Evolutionary conservation across 2,113 vertebrate genomes (phyloP).

Genomic region (Gavialis gangeticus): DNA sequence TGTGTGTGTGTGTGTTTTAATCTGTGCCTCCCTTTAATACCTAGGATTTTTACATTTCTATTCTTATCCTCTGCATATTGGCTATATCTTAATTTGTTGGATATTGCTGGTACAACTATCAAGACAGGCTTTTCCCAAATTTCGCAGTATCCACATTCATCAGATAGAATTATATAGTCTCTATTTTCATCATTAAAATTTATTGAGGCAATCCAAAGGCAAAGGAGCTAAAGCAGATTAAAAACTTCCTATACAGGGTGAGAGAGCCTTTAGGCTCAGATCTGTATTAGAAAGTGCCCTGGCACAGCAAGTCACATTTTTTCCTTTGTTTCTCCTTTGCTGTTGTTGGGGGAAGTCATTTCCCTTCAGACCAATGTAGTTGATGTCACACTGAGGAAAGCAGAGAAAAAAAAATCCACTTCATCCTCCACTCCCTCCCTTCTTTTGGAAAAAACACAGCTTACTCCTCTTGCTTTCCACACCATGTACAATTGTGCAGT

Average conservation of each 20-base stretch:
- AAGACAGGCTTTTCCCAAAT: constrained; percentile 46
- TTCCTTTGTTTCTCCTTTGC: constrained; percentile 5
- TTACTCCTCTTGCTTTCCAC: background rate
- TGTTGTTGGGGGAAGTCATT: background rate
- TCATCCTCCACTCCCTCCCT: background rate
- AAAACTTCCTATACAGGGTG: constrained; percentile 6
- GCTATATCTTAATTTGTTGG: background rate
- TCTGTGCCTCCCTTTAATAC: constrained; percentile 52
- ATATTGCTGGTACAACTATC: constrained; percentile 33
- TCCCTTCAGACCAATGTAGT: background rate
- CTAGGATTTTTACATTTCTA: constrained; percentile 36
- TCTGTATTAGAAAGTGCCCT: background rate
- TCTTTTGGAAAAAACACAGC: background rate
- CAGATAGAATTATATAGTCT: constrained; percentile 24
- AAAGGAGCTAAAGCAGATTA: constrained; percentile 51
- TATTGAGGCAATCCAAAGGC: constrained; percentile 45
- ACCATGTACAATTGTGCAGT: background rate
- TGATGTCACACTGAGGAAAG: background rate
- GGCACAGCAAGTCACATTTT: background rate
- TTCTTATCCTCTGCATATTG: constrained; percentile 49
- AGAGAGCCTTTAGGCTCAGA: background rate
- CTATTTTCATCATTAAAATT: constrained; percentile 38
- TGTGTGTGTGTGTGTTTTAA: constrained; percentile 50
- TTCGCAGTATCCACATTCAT: constrained; percentile 56
- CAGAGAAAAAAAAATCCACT: background rate